Evolutionary conservation across 1,140 invertebrate species (phyloP), one percentile per base, ranked within the genome.

Genomic region (Bicyclus anynana): DNA sequence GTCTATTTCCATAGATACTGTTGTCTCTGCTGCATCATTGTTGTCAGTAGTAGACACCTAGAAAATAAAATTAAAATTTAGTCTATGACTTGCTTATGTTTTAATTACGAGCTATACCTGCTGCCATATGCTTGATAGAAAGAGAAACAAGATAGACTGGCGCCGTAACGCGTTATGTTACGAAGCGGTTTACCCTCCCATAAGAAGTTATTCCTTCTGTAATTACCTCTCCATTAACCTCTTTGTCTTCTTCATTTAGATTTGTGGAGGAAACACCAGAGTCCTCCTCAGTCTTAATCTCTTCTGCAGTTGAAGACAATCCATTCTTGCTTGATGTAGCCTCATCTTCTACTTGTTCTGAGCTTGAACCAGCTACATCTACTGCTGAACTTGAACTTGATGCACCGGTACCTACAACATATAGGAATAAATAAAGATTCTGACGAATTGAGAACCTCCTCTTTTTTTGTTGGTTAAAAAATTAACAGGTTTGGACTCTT

Each of bases 1-100:
- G 18, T 83, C 74, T 50, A 82, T 61, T 42, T 89, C 84, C 53
- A 75, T 68, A 49, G 78, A 23, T 7, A 67, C 48, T 33, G 59
- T 33, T 29, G 74, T 76, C 46, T 70, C 72, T 10, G 63, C 44
- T 51, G 60, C 67, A 7, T 69, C 60, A 27, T 69, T 82, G 27
- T 90, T 87, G 18, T 92, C 91, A 71, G 91, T 91, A 10, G 91
- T 92, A 0, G 91, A 89, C 37, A 89, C 87, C 89, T 90, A 38
- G 18, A 26, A 50, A 16, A 5, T 16, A 16, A 38, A 38, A 7
- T 16, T 5, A 38, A 16, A 12, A 10, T n/a, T n/a, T n/a, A n/a
- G n/a, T n/a, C 29, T 3, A 33, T 33, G 10, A 33, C 23, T 23
- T 4, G 23, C 7, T 23, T 23, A 23, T 33, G 26, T 27, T 27